Evolutionary conservation across 2,113 vertebrate species (phyloP), one percentile per base, ranked within the genome.

Genomic region (Helogale parvula): DNA sequence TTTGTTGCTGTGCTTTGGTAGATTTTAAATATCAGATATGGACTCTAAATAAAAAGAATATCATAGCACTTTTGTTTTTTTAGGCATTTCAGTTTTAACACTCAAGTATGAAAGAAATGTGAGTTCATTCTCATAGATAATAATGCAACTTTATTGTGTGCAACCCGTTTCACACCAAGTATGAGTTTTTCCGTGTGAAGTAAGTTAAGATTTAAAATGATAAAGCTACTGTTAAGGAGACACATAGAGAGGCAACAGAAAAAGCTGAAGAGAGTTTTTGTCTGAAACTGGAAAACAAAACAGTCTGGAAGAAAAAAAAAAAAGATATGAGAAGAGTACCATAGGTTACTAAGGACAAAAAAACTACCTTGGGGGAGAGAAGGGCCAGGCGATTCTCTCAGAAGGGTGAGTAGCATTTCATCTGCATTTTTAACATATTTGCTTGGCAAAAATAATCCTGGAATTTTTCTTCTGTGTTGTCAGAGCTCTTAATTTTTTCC

Each of bases 191-290:
- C 52, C 90, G 88, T 50, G 50, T 72, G 80, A 93, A 97, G 66
- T 88, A 92, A 88, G 63, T 84, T 69, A 81, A 94, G 74, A 93
- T 90, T 96, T 35, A 93, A 94, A 86, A 93, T 93, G 41, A 50
- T 90, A 66, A 95, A 86, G 50, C 84, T 92, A 76, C 54, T 80
- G 35, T 60, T 86, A 86, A 91, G 41, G 82, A 90, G 52, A 95
- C 10, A 93, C 4, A 94, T 0, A 77, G 45, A 76, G 47, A 76
- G 89, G 65, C 65, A 57, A 72, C 4, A 97, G 95, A 97, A 96
- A 98, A 97, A 85, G 82, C 90, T 93, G 94, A 96, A 98, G 96
- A 97, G 89, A 97, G 92, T 74, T 94, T 94, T 95, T 90, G 47
- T 88, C 52, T 81, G 33, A 92, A 88, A 94, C 31, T 71, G 25